Evolutionary conservation across 2,888 invertebrate species (phyloP), one percentile per base, ranked within the genome.

Genomic region (Coelopa pilipes): DNA sequence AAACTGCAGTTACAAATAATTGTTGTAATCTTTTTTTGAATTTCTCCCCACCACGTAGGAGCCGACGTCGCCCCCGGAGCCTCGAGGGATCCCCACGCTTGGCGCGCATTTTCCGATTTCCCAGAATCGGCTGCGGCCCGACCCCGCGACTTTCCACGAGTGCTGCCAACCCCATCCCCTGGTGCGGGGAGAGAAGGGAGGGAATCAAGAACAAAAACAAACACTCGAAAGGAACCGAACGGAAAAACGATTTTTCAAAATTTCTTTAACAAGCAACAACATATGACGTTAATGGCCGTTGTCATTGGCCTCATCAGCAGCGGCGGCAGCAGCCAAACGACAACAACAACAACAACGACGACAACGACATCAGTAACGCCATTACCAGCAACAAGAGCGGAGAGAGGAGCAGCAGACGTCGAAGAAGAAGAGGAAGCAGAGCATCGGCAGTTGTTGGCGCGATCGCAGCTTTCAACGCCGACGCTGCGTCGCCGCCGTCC

Each of bases 281-380:
- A 74, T 74, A 75, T 75, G 75, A 74, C 75, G 75, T 71, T 75
- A 75, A 75, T 75, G 73, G 75, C 71, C 73, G 75, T 75, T 75
- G 75, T 75, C 75, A 75, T 75, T 74, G 75, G 73, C 75, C 75
- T 75, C 75, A 75, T 73, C 73, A 75, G 72, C 45, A 50, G 62
- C 68, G 46, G 17, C 73, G 59, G 49, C 68, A 72, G 47, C 57
- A 63, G 47, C 55, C 24, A 11, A 15, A 24, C 74, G 66, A 45
- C 49, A 53, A 24, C 59, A 63, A 10, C 63, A 47, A 13, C 67
- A 67, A n/a, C n/a, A 49, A 24, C 74, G 66, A 45, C 49, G 46
- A 24, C 59, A 63, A 10, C 63, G 47, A 13, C 67, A 67, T 21
- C 21, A 65, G 24, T 24, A 73, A 59, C 46, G 49, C 21, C 50